Conservation (phyloP, 35 echinoderm and acorn worm genomes). For the Eucidaris tribuloides region DNA sequence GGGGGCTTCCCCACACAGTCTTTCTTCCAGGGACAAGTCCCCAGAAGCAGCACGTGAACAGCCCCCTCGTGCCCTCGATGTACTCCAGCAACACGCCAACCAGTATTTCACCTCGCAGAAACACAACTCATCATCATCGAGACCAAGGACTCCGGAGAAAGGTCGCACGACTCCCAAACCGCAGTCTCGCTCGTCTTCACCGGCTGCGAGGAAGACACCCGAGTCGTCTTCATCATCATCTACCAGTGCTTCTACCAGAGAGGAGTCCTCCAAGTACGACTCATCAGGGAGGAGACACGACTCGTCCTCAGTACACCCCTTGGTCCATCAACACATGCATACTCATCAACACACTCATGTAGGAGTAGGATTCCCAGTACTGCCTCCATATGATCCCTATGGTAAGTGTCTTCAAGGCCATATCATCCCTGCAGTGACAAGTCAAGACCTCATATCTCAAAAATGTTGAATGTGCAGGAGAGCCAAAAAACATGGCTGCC, state of each 20-base stretch:
- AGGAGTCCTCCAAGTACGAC: not conserved
- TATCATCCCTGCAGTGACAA: not conserved
- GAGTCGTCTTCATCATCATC: constrained; percentile 11
- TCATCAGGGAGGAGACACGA: constrained; percentile 4
- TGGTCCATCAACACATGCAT: constrained; percentile 67
- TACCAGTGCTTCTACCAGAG: constrained; percentile 8
- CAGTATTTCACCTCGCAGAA: constrained; percentile 52
- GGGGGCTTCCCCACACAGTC: constrained; percentile 27
- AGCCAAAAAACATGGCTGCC: no score
- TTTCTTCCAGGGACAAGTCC: constrained; percentile 22
- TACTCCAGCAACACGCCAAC: constrained; percentile 60
- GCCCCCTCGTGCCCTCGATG: constrained; percentile 48
- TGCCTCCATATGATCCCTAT: constrained; percentile 69
- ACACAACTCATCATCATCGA: not conserved
- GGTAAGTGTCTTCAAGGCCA: constrained; percentile 6
- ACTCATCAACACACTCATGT: constrained; percentile 77
- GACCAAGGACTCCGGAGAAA: constrained; percentile 11
- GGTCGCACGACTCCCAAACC: constrained; percentile 11
- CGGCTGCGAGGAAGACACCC: constrained; percentile 48
- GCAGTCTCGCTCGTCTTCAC: constrained; percentile 24
- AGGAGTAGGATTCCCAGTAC: constrained; percentile 47
- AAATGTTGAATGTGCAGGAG: no score
- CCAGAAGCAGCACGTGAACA: constrained; percentile 25
- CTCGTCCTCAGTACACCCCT: not conserved
- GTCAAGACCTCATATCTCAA: no score